Evolutionary conservation across 2,888 invertebrate genomes (phyloP).

Genomic region (Caenorhabditis zanzibari): DNA sequence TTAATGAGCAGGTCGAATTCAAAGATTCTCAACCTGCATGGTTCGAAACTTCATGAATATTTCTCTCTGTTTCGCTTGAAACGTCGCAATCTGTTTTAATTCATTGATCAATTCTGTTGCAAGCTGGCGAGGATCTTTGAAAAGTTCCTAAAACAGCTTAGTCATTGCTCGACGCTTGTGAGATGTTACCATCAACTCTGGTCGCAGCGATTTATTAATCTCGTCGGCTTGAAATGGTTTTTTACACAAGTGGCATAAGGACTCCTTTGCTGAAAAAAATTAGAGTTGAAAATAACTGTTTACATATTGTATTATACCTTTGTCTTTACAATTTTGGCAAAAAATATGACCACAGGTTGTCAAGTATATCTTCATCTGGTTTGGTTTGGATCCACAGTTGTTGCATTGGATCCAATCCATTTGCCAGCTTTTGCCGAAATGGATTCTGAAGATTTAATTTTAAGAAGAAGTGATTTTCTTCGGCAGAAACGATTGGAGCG

Average conservation of each 20-base stretch:
- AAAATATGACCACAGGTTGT: constrained; percentile 49
- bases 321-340: constrained; percentile 34
- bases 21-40: not conserved
- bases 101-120: constrained; percentile 11
- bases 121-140: constrained; percentile 39
- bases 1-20: not conserved
- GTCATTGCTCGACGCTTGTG: not conserved
- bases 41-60: constrained; percentile 43
- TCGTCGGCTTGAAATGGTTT: constrained; percentile 36
- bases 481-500: too few species aligned
- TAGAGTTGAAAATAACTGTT: too few species aligned
- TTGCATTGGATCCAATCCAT: constrained; percentile 64
- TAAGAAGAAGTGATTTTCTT: too few species aligned
- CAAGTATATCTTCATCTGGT: constrained; percentile 27
- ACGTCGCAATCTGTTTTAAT: constrained; percentile 30
- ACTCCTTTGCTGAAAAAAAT: constrained; percentile 27
- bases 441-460: not conserved
- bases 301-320: constrained; percentile 13
- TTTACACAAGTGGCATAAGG: constrained; percentile 34
- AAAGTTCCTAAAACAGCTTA: constrained; percentile 27
- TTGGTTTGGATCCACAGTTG: constrained; percentile 34
- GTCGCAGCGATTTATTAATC: constrained; percentile 31
- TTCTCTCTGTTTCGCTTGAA: constrained; percentile 53
- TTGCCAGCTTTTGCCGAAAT: not conserved
- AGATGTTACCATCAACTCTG: constrained; percentile 34